Conservation (phyloP, 2,888 invertebrate genomes). For the Phengaris alcon region DNA sequence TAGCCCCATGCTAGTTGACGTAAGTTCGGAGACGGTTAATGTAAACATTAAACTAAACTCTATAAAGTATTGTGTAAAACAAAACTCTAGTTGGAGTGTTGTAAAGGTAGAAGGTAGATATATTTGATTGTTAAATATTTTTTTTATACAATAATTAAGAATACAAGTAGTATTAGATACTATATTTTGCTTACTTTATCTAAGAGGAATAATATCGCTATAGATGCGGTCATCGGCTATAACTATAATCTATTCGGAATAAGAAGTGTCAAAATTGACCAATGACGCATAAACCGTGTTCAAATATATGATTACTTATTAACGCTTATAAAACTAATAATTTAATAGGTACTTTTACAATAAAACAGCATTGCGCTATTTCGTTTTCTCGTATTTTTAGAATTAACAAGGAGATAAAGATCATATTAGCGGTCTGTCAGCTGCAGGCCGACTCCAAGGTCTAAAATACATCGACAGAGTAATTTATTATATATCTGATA, state of each 20-base stretch:
- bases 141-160: too few species aligned
- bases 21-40: background rate
- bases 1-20: conserved; percentile 9
- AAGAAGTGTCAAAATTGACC: too few species aligned
- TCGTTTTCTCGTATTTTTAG: background rate
- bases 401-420: conserved; percentile 17
- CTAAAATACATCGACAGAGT: conserved; percentile 8
- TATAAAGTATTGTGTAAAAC: background rate
- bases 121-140: too few species aligned
- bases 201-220: too few species aligned
- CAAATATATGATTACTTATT: too few species aligned
- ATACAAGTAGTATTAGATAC: too few species aligned
- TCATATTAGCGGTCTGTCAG: conserved; percentile 2
- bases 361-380: background rate
- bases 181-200: too few species aligned
- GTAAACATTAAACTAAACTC: background rate
- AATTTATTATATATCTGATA: conserved; percentile 7
- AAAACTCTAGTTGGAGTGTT: background rate
- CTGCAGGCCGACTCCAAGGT: conserved; percentile 1
- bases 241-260: too few species aligned
- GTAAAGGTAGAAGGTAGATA: background rate
- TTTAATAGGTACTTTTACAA: background rate
- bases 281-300: too few species aligned
- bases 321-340: background rate
- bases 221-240: too few species aligned